Percentiles rank a stretch among this genome's conserved stretches.
These are phyloP conservation scores for Mesembrinibis cayennensis DNA, from an alignment of 2,113 vertebrate genomes.

Conservation along the genomic window DNA sequence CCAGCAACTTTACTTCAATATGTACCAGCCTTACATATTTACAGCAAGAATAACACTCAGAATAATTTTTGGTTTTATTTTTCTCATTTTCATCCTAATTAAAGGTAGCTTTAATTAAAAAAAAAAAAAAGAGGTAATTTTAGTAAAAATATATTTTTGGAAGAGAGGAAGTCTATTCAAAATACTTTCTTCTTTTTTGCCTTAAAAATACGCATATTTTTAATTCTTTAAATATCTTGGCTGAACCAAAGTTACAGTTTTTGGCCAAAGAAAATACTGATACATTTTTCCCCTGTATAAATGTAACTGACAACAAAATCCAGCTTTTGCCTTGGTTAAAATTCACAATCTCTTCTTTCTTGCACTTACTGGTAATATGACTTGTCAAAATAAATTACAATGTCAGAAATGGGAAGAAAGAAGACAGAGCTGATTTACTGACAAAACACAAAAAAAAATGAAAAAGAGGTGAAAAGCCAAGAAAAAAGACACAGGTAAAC, in stretches of 20 bases:
- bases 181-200: background rate
- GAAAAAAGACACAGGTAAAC: background rate
- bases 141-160: background rate
- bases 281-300: background rate
- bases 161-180: background rate
- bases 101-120: background rate
- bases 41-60: background rate
- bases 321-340: background rate
- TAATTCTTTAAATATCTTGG: background rate
- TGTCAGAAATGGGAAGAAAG: background rate
- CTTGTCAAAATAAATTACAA: background rate
- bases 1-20: background rate
- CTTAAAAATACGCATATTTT: background rate
- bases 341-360: background rate
- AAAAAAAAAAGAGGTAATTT: background rate
- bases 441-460: background rate
- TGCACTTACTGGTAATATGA: background rate
- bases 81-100: background rate
- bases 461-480: background rate
- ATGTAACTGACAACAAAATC: background rate
- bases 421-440: background rate
- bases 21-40: background rate
- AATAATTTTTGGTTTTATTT: background rate
- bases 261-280: background rate
- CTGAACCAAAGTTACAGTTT: background rate